phyloP scores from a whole-genome alignment of 1,140 invertebrate genomes.

The Chionoecetes opilio region DNA sequence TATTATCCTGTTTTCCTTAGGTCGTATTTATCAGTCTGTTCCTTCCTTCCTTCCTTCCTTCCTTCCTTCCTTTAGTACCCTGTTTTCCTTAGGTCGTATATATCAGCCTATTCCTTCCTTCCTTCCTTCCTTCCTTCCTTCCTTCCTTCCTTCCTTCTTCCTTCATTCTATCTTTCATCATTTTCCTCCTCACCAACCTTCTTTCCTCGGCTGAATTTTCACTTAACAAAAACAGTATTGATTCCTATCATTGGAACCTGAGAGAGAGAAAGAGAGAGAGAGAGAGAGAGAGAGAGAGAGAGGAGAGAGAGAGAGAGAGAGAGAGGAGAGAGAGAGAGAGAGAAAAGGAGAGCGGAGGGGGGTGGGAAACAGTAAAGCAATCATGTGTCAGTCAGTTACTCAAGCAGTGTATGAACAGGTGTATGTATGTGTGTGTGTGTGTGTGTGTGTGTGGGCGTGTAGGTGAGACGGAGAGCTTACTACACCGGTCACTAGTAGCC shows the following conservation, averaged over 20 bases:
- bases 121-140: not conserved
- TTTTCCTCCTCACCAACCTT: not conserved
- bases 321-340: not conserved
- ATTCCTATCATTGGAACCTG: not conserved
- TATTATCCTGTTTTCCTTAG: too few relatives aligned
- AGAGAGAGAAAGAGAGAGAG: not conserved
- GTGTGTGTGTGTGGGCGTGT: constrained; percentile 21
- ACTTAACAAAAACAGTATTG: too few relatives aligned
- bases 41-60: not conserved
- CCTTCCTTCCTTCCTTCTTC: not conserved
- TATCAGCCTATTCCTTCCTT: not conserved
- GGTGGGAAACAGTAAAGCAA: too few relatives aligned
- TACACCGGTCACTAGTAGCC: constrained; percentile 17
- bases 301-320: constrained; percentile 52
- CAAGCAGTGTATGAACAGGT: not conserved
- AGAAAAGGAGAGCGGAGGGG: too few relatives aligned
- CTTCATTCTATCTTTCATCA: not conserved
- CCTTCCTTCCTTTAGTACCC: not conserved
- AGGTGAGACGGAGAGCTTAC: not conserved
- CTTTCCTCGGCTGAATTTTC: not conserved
- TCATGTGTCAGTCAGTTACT: not conserved
- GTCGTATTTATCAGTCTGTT: too few relatives aligned
- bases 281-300: constrained; percentile 33
- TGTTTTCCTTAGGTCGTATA: not conserved
- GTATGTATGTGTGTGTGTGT: not conserved